Percentiles rank a stretch among this genome's conserved stretches.
These are phyloP conservation scores for Hydropsyche tenuis DNA, from an alignment of 1,140 invertebrate genomes.

Conservation along the genomic window DNA sequence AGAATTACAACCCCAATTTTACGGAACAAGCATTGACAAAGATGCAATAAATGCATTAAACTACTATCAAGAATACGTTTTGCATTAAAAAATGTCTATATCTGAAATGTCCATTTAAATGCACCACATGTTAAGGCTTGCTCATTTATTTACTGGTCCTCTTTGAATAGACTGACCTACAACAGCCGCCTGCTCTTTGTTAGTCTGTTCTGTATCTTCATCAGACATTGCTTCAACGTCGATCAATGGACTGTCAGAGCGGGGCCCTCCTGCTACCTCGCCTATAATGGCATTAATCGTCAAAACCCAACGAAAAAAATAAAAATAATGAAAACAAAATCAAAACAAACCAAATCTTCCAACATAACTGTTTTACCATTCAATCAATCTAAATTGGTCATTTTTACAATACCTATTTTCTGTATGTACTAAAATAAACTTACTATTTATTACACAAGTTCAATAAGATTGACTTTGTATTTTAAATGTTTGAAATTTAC, in stretches of 20 bases:
- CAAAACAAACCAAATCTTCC: constrained; percentile 36
- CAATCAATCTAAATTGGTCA: constrained; percentile 22
- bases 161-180: constrained; percentile 66
- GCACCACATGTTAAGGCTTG: constrained; percentile 39
- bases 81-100: neutral
- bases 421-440: neutral
- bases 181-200: constrained; percentile 57
- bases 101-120: neutral
- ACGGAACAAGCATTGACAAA: constrained; percentile 33
- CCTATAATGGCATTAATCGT: constrained; percentile 59
- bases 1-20: constrained; percentile 24
- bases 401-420: neutral
- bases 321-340: constrained; percentile 36
- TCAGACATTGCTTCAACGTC: constrained; percentile 79
- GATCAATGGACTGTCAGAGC: constrained; percentile 72
- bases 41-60: constrained; percentile 13
- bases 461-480: neutral
- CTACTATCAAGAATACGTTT: neutral
- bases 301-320: constrained; percentile 51
- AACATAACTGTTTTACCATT: constrained; percentile 38
- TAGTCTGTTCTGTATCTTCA: constrained; percentile 64
- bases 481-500: neutral
- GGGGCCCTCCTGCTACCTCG: constrained; percentile 70
- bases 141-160: constrained; percentile 22
- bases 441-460: neutral